Evolutionary conservation across 2,113 vertebrate species (phyloP), one percentile per base, ranked within the genome.

Genomic region (Erythrocercus mccallii): DNA sequence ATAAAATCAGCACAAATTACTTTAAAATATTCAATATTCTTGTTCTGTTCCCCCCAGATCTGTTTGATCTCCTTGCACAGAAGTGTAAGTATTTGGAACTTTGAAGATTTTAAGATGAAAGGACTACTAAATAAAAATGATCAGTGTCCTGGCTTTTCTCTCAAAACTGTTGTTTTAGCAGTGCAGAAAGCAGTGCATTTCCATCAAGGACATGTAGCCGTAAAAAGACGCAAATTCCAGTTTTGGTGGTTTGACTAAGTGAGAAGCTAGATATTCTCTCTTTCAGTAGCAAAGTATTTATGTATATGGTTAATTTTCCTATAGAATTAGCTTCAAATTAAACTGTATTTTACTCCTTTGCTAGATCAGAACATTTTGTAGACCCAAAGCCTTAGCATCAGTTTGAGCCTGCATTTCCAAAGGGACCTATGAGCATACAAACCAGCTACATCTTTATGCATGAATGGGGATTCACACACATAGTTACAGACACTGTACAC

Each of bases 31-130:
- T 47, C 15, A 28, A 9, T 45, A 60, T 50, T 68, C 21, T 51
- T 70, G 4, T 42, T 77, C 38, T 54, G 7, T 23, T 66, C 2
- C 4, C 15, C 8, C 22, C 8, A 16, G 1, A 16, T 51, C 14
- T 68, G 12, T 84, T 84, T 74, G 18, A 56, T 19, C 9, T 64
- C 51, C 27, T 79, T 81, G 42, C 61, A 70, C 8, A 38, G 35
- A 84, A 5, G 1, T 4, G 1, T 70, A 30, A 3, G 1, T n/a
- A 45, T 31, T 62, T 2, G 5, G 33, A 89, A 68, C 19, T 68
- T 30, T 3, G 14, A 53, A 2, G 1, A 2, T 38, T 88, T 62
- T 89, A 84, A 79, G n/a, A 19, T 68, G 5, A 66, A 88, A 83
- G 31, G 16, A 38, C n/a, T 69, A 15, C 16, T 54, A 64, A 78